Percentiles rank a stretch among this genome's conserved stretches.
phyloP scores from a whole-genome alignment of 1,140 invertebrate species.

The Drosophila novamexicana region DNA sequence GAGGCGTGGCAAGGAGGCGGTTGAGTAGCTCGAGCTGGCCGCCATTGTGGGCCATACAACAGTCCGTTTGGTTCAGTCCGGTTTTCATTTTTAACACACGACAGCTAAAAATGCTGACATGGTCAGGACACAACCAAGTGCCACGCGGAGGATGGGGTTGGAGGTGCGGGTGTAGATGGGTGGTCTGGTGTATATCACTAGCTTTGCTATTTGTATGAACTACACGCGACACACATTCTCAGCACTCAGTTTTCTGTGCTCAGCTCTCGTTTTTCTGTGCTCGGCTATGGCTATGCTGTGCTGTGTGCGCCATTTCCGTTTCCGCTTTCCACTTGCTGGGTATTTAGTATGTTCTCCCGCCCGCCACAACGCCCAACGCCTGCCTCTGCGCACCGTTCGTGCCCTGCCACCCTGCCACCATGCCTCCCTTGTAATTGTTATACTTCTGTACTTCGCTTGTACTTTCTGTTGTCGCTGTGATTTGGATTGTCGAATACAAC shows the following conservation, averaged over 20 bases:
- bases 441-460: constrained; percentile 68
- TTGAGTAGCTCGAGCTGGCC: background rate
- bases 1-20: no score
- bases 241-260: constrained; percentile 27
- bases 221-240: constrained; percentile 61
- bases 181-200: constrained; percentile 25
- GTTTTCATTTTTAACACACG: constrained; percentile 71
- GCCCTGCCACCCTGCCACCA: background rate
- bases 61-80: constrained; percentile 60
- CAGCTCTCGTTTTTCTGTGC: constrained; percentile 28
- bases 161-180: no score
- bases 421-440: constrained; percentile 67
- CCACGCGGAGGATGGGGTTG: background rate
- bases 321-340: constrained; percentile 79
- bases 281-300: constrained; percentile 22
- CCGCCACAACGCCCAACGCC: no score
- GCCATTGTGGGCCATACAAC: constrained; percentile 43
- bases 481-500: constrained; percentile 56
- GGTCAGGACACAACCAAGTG: constrained; percentile 45
- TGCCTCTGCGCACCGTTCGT: no score
- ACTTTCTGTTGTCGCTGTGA: constrained; percentile 80
- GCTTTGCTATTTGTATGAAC: constrained; percentile 66
- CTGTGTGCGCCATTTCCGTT: constrained; percentile 77
- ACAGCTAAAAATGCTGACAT: constrained; percentile 75
- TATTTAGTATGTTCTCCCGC: constrained; percentile 65